These are phyloP conservation scores for Bugula neritina DNA, from an alignment of 2,888 invertebrate genomes.

Conservation along the genomic window DNA sequence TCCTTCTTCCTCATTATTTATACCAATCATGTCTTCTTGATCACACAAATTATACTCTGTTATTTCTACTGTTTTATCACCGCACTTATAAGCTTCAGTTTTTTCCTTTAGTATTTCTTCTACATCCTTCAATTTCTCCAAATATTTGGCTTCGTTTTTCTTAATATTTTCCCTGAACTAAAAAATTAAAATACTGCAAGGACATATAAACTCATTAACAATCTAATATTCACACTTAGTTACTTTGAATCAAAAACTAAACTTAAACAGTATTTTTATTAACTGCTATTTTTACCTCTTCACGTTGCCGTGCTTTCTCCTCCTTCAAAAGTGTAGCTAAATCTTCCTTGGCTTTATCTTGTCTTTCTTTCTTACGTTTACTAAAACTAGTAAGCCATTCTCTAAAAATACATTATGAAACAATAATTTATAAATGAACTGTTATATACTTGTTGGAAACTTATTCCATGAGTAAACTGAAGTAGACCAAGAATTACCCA, in stretches of 20 bases:
- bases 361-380: slow-evolving; percentile 21
- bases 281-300: slow-evolving; percentile 12
- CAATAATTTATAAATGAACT: not conserved
- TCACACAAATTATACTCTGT: slow-evolving; percentile 18
- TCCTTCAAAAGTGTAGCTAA: slow-evolving; percentile 10
- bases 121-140: slow-evolving; percentile 23
- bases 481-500: no score
- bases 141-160: slow-evolving; percentile 13
- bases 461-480: not conserved
- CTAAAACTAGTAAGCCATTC: slow-evolving; percentile 22
- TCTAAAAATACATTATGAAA: not conserved
- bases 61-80: slow-evolving; percentile 20
- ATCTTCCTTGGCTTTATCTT: slow-evolving; percentile 20
- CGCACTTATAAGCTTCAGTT: slow-evolving; percentile 47
- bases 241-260: not conserved
- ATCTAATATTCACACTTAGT: not conserved
- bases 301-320: slow-evolving; percentile 15
- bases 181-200: no score
- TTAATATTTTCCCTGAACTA: slow-evolving; percentile 16
- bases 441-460: not conserved
- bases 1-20: not conserved
- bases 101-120: slow-evolving; percentile 24
- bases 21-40: slow-evolving; percentile 9
- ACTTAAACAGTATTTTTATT: no score
- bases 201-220: no score